Evolutionary conservation across 2,888 invertebrate species (phyloP).

Genomic region (Ephialtes manifestator): DNA sequence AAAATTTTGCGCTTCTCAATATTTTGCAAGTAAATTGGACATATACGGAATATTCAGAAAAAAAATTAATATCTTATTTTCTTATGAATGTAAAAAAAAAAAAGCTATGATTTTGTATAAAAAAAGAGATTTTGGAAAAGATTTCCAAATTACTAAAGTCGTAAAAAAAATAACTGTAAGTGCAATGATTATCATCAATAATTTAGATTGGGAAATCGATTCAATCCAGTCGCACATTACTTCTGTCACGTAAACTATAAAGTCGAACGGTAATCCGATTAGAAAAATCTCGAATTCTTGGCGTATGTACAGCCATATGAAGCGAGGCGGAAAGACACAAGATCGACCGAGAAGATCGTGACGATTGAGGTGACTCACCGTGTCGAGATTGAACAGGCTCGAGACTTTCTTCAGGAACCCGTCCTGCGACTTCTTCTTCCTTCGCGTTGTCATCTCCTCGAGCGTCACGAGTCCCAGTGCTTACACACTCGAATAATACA

Average conservation of each 20-base stretch:
- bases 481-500: constrained; percentile 30
- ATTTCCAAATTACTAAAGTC: too few species aligned
- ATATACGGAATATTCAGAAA: too few species aligned
- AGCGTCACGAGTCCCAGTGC: constrained; percentile 38
- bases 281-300: neutral
- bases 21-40: too few species aligned
- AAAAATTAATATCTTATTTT: too few species aligned
- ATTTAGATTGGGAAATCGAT: neutral
- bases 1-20: too few species aligned
- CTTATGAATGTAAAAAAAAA: too few species aligned
- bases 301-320: neutral
- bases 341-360: constrained; percentile 14
- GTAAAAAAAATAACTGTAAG: neutral
- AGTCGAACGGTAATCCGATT: constrained; percentile 10
- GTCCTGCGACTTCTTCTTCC: constrained; percentile 90
- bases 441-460: constrained; percentile 88
- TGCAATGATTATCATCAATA: neutral
- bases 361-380: constrained; percentile 88
- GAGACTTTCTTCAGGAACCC: constrained; percentile 95
- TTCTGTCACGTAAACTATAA: neutral
- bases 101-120: too few species aligned
- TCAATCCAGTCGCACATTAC: neutral
- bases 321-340: constrained; percentile 1
- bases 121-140: neutral
- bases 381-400: constrained; percentile 93